Conservation (phyloP, 2,888 invertebrate species). For the Drosophila pegasa region DNA sequence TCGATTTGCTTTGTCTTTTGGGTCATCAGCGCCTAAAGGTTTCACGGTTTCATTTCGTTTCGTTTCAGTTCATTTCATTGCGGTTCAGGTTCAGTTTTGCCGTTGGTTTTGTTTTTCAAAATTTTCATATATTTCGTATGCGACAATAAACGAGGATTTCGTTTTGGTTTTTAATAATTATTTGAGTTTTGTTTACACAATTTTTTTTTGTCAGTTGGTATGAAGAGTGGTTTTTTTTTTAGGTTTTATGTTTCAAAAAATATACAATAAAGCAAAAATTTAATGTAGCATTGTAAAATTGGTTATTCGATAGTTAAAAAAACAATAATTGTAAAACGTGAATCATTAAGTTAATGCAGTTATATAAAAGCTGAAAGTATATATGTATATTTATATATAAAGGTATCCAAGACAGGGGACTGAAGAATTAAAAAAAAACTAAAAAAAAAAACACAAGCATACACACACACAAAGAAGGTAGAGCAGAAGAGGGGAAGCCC, state of each 20-base stretch:
- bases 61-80: conserved; percentile 21
- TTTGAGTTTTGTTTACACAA: conserved; percentile 33
- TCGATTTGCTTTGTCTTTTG: conserved; percentile 96
- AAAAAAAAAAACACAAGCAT: conserved; percentile 1
- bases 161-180: conserved; percentile 47
- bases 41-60: conserved; percentile 37
- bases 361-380: conserved; percentile 41
- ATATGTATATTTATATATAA: conserved; percentile 15
- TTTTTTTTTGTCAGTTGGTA: conserved; percentile 69
- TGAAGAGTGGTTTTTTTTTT: conserved; percentile 71
- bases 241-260: conserved; percentile 81
- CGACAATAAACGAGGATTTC: conserved; percentile 59
- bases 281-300: conserved; percentile 82
- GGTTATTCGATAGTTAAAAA: conserved; percentile 57
- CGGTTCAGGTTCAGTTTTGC: conserved; percentile 12
- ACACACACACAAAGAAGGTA: conserved; percentile 15
- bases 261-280: conserved; percentile 84
- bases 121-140: conserved; percentile 50
- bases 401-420: conserved; percentile 5
- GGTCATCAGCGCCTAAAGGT: conserved; percentile 90
- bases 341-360: conserved; percentile 16
- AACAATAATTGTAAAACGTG: conserved; percentile 12
- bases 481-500: conserved; percentile 12
- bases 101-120: conserved; percentile 41
- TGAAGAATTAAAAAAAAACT: neutral